Evolutionary conservation across 2,797 vertebrate genomes (phyloP), one percentile per base, ranked within the genome.

Genomic region (Anas capensis): DNA sequence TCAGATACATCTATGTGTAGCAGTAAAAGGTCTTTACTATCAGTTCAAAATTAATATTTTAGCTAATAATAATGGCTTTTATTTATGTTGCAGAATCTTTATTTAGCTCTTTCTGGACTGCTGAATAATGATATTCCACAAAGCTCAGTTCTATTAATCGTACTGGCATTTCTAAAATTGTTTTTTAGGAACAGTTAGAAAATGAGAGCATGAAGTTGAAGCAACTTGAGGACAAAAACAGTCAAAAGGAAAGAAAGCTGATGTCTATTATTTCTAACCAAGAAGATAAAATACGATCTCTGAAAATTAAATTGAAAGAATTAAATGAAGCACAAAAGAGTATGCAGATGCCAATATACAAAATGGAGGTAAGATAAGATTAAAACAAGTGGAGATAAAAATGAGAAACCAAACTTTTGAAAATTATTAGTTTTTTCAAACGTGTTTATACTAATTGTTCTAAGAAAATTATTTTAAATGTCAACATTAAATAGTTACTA

Each of bases 131-230:
- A 77, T 56, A 87, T 53, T 85, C 44, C 53, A 56, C 80, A 70
- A 60, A 49, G 51, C 54, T 90, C 62, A 49, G 80, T 68, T 90
- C 83, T 96, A 57, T 82, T 96, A 95, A 95, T 83, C 89, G 57
- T 94, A 61, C 49, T 86, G 60, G 7, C 84, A 40, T 93, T 95
- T 95, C 70, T 88, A 77, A 90, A 95, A 94, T 90, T 95, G 82
- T 93, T 83, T 95, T 96, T 88, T 96, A 98, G 97, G 96, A 97
- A 90, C 96, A 97, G 77, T 95, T 97, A 80, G 92, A 96, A 91
- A 95, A 60, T 48, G 95, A 96, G 62, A 97, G 86, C 76, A 89
- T 93, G 93, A 97, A 96, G 93, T 61, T 97, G 86, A 97, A 97
- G 82, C 94, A 97, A 95, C 91, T 95, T 82, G 92, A 95, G 92